Conservation (phyloP, 2,113 vertebrate species). For the Sapajus apella region DNA sequence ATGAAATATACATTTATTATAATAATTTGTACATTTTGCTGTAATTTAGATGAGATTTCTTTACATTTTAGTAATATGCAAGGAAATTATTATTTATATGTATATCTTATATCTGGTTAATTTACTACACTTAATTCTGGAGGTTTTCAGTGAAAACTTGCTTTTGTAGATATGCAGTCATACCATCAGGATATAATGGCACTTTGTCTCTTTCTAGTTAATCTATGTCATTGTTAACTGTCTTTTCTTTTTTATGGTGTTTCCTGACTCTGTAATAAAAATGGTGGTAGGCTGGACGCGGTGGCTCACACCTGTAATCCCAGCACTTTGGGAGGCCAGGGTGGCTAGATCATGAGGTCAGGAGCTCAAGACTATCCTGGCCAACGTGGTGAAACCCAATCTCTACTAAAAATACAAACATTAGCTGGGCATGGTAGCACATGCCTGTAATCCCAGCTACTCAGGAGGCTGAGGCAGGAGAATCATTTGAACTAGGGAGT, state of each 20-base stretch:
- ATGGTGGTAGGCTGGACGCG: background rate
- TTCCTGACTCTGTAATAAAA: background rate
- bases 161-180: background rate
- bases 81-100: background rate
- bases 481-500: no score
- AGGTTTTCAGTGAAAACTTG: background rate
- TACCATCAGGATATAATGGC: fast-evolving
- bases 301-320: no score
- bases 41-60: background rate
- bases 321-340: no score
- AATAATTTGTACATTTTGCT: background rate
- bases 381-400: no score
- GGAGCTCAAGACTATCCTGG: no score
- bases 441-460: no score
- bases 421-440: no score
- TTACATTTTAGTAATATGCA: background rate
- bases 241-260: background rate
- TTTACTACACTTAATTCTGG: background rate
- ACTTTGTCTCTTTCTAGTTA: background rate
- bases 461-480: no score
- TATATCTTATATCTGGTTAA: background rate
- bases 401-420: no score
- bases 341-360: no score
- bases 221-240: background rate
- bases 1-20: background rate